phyloP scores from a whole-genome alignment of 1,140 invertebrate genomes.

The Aphelenchoides avenae region DNA sequence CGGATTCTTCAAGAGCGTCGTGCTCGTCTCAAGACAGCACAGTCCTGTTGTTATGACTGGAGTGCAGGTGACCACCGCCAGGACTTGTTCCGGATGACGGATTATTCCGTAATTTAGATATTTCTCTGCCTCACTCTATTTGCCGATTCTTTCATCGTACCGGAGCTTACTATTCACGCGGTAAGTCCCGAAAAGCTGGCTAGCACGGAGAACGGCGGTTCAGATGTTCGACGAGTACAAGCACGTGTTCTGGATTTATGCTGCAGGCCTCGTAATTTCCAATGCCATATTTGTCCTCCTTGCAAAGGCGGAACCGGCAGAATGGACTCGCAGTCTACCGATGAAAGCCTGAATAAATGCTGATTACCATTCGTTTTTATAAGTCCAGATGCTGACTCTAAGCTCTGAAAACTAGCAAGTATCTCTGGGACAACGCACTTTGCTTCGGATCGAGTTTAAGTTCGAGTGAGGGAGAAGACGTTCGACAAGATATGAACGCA shows the following conservation, averaged over 20 bases:
- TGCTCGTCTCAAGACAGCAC: constrained; percentile 19
- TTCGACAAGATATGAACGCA: too few species aligned
- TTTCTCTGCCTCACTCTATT: constrained; percentile 17
- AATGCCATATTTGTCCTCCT: constrained; percentile 17
- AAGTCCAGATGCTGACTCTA: too few species aligned
- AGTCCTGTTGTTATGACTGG: constrained; percentile 21
- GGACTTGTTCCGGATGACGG: background rate
- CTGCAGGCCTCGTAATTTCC: constrained; percentile 1
- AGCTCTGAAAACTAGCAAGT: too few species aligned
- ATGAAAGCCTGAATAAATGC: too few species aligned
- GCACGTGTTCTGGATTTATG: constrained; percentile 27
- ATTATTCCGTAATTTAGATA: constrained; percentile 1
- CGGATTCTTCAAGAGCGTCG: constrained; percentile 20
- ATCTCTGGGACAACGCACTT: too few species aligned
- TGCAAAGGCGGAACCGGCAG: constrained; percentile 20
- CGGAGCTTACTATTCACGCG: constrained; percentile 8
- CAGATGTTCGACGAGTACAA: constrained; percentile 2
- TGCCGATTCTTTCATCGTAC: constrained; percentile 12
- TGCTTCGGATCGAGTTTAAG: too few species aligned
- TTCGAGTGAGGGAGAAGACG: too few species aligned
- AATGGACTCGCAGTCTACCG: too few species aligned
- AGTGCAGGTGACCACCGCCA: constrained; percentile 6
- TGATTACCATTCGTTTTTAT: too few species aligned
- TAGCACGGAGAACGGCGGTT: background rate
- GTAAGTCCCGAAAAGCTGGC: constrained; percentile 4